These are phyloP conservation scores for Mnemiopsis leidyi DNA, from an alignment of 37 sponge, comb jelly and placozoan genomes.

Conservation along the genomic window DNA sequence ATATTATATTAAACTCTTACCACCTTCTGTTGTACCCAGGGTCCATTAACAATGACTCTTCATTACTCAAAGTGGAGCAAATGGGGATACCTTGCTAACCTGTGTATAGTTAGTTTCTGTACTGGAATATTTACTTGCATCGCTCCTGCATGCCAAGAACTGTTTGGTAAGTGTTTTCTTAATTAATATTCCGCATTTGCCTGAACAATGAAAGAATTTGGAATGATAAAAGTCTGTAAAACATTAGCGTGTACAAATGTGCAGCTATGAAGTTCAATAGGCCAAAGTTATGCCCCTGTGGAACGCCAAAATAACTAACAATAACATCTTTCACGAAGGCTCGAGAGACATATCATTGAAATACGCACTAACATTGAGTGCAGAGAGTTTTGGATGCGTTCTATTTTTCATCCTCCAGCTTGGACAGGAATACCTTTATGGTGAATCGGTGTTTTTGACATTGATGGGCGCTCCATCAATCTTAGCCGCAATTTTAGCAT, in stretches of 20 bases:
- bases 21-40: conserved; percentile 36
- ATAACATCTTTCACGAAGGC: not conserved
- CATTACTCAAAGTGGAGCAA: conserved; percentile 54
- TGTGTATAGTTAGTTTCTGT: conserved; percentile 60
- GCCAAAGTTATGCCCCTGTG: no score
- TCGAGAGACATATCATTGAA: conserved; percentile 43
- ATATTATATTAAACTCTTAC: no score
- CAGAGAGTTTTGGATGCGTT: conserved; percentile 53
- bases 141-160: conserved; percentile 53
- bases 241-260: no score
- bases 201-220: no score
- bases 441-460: conserved; percentile 28
- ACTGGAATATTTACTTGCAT: conserved; percentile 56
- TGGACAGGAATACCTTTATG: conserved; percentile 54
- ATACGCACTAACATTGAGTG: conserved; percentile 43
- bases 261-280: no score
- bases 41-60: conserved; percentile 8
- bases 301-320: no score
- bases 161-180: conserved; percentile 36
- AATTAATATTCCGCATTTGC: no score
- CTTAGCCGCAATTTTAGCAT: conserved; percentile 25
- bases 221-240: no score
- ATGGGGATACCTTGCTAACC: conserved; percentile 62
- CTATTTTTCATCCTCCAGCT: conserved; percentile 54
- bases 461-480: conserved; percentile 60